Conservation (phyloP, 2,888 invertebrate genomes). For the Drosophila stalkeri region DNA sequence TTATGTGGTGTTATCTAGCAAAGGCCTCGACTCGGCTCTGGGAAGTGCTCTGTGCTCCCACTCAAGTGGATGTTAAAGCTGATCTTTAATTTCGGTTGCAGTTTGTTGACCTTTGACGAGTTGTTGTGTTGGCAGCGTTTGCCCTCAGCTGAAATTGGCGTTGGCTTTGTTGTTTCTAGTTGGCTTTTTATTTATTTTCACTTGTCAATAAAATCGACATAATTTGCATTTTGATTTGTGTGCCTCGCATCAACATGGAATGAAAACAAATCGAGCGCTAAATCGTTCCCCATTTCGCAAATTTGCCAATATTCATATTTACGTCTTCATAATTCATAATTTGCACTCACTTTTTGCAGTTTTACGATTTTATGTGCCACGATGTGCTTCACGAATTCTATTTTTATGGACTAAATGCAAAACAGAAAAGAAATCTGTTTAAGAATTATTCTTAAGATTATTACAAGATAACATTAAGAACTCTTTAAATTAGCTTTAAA, state of each 20-base stretch:
- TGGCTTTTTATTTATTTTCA: slow-evolving; percentile 62
- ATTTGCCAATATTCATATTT: slow-evolving; percentile 59
- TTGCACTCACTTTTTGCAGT: slow-evolving; percentile 59
- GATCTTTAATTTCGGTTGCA: slow-evolving; percentile 20
- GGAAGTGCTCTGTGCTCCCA: slow-evolving; percentile 47
- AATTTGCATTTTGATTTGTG: slow-evolving; percentile 63
- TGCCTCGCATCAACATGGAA: slow-evolving; percentile 48
- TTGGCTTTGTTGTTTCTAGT: slow-evolving; percentile 49
- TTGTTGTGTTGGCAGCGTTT: slow-evolving; percentile 23
- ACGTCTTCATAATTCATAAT: slow-evolving; percentile 71
- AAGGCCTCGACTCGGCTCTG: slow-evolving; percentile 35
- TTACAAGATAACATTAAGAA: too few species aligned
- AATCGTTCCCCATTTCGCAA: slow-evolving; percentile 58
- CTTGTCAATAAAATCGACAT: slow-evolving; percentile 73
- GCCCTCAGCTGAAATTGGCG: slow-evolving; percentile 16
- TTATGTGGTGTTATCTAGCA: slow-evolving; percentile 59
- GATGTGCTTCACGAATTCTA: slow-evolving; percentile 48
- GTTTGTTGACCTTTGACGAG: slow-evolving; percentile 62
- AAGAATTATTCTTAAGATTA: not conserved
- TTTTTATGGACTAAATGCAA: slow-evolving; percentile 26
- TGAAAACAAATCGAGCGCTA: slow-evolving; percentile 57
- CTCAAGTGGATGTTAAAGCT: slow-evolving; percentile 60
- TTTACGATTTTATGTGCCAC: slow-evolving; percentile 37
- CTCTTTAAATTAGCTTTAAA: not conserved
- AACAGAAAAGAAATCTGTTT: not conserved